A percentile compares a stretch with the other conserved stretches of the same genome.
phyloP scores from a whole-genome alignment of 2,797 vertebrate genomes.

The Poeciliopsis presidionis region DNA sequence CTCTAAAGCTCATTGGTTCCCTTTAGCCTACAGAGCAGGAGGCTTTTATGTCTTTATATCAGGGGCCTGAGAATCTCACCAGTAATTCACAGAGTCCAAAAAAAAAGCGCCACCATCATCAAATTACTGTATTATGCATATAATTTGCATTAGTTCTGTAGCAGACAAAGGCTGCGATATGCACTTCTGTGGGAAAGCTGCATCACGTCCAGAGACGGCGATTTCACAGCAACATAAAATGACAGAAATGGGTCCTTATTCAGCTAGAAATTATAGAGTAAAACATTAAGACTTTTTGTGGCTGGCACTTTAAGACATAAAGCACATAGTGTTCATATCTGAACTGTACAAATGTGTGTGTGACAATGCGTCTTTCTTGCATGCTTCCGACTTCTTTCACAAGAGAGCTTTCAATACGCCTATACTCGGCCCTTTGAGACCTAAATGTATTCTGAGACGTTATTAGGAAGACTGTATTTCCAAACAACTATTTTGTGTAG shows the following conservation, averaged over 20 bases:
- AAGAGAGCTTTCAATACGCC: constrained; percentile 29
- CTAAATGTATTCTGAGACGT: constrained; percentile 38
- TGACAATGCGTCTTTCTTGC: background rate
- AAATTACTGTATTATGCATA: constrained; percentile 13
- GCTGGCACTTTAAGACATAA: background rate
- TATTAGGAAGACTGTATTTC: constrained; percentile 47
- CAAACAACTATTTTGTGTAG: constrained; percentile 32
- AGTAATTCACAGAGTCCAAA: background rate
- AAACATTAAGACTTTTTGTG: background rate
- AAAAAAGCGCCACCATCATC: background rate
- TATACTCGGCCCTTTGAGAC: constrained; percentile 31
- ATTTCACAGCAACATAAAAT: background rate
- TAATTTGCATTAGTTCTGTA: constrained; percentile 30
- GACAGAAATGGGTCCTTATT: background rate
- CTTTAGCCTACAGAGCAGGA: background rate
- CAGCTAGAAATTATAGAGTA: background rate
- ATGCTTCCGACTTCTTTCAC: background rate
- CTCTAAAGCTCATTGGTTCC: background rate
- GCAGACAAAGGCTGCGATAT: constrained; percentile 5
- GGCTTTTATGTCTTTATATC: background rate
- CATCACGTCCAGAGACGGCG: background rate
- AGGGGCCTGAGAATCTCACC: background rate
- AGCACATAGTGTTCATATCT: background rate
- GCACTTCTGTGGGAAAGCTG: constrained; percentile 5
- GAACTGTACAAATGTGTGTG: background rate